A percentile compares a stretch with the other conserved stretches of the same genome.
These are phyloP conservation scores for Agrypnus murinus DNA, from an alignment of 2,888 invertebrate species.

Conservation along the genomic window DNA sequence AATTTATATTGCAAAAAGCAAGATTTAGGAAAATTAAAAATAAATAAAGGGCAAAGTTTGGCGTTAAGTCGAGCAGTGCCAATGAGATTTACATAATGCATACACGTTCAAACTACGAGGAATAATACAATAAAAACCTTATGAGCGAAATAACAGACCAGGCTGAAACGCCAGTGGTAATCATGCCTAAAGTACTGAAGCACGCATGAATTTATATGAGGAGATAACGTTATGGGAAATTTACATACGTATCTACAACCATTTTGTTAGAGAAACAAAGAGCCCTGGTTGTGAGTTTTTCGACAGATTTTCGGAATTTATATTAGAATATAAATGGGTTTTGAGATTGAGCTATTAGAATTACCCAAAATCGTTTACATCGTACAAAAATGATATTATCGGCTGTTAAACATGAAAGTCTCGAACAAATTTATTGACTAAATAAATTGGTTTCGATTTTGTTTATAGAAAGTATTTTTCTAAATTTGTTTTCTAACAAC, in stretches of 20 bases:
- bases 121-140: conserved; percentile 23
- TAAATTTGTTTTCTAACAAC: too few relatives aligned
- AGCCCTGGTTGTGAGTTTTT: neutral
- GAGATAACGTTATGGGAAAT: conserved; percentile 24
- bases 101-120: conserved; percentile 13
- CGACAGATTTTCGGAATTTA: conserved; percentile 11
- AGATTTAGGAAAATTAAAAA: conserved; percentile 22
- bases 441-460: too few relatives aligned
- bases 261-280: conserved; percentile 1
- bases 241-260: neutral
- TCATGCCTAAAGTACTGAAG: conserved; percentile 18
- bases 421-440: too few relatives aligned
- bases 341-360: too few relatives aligned
- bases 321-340: too few relatives aligned
- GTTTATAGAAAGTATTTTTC: too few relatives aligned
- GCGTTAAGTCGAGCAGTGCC: conserved; percentile 12
- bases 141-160: conserved; percentile 18
- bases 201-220: conserved; percentile 25
- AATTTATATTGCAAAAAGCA: conserved; percentile 10
- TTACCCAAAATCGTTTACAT: too few relatives aligned
- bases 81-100: conserved; percentile 17
- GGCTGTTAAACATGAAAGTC: too few relatives aligned
- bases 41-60: conserved; percentile 12
- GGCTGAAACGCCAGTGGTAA: conserved; percentile 11
- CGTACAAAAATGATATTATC: too few relatives aligned